Base-by-base conservation (phyloP, 2,113 vertebrate species). In the Eptesicus fuscus region DNA sequence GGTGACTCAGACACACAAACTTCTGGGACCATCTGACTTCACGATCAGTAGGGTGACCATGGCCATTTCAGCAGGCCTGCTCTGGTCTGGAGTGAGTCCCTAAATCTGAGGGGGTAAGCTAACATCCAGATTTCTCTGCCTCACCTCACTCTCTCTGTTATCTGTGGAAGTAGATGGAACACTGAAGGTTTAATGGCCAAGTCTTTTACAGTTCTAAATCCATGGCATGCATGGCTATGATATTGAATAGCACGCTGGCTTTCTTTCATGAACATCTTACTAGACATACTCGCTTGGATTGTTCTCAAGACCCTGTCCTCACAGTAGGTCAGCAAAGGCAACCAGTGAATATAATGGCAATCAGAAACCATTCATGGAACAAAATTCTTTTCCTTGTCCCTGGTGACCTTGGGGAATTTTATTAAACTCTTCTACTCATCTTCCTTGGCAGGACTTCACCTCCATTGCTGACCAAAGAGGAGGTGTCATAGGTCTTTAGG, bases 351-450 rank as follows among this genome's bases (percentile, higher is more conserved):
- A 84, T 23, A 14, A 63, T 28, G 40, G 11, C 7, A 28, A 1
- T 4, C 22, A 13, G 35, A 87, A 89, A 53, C 7, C 28, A 82
- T n/a, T 67, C 37, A 73, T 25, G 4, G 5, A 56, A 71, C 20
- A 16, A 67, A 96, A 67, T 23, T 69, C 28, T 79, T 88, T 94
- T 80, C 44, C 65, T 93, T 74, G 14, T 96, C 23, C 17, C 25
- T 25, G 2, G 5, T 69, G 73, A 88, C 44, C 12, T 3, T 78
- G 37, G 14, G 49, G 7, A n/a, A 71, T 53, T 85, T 67, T 37
- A 30, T 69, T 65, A 61, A 67, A 67, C 51, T 76, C 13, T 37
- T 44, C 13, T 23, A 69, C 40, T 44, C 25, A 22, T 69, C 71
- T 61, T 79, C 49, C n/a, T 91, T 71, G 37, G 6, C 51, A 79